Conservation (phyloP, 2,113 vertebrate genomes). For the Hippocampus abdominalis region DNA sequence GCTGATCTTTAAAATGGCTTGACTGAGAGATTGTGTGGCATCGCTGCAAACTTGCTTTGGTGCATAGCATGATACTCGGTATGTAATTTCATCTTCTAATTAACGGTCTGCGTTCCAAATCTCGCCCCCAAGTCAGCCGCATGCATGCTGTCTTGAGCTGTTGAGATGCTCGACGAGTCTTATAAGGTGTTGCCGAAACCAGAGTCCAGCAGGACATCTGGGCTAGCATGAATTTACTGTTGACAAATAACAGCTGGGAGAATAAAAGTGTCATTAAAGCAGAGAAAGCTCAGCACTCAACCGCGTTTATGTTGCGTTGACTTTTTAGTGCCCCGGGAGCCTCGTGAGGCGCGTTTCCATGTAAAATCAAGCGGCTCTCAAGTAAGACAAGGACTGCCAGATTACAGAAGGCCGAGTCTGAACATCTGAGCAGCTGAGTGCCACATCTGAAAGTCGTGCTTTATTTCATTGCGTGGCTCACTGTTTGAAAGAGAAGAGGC, state of each 20-base stretch:
- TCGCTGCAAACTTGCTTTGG: neutral
- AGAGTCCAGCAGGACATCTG: constrained; percentile 14
- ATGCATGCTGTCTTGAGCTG: constrained; percentile 41
- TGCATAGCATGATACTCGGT: neutral
- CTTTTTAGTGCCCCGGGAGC: constrained; percentile 22
- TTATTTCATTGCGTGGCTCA: constrained; percentile 35
- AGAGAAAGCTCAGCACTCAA: constrained; percentile 31
- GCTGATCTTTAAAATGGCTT: constrained; percentile 22
- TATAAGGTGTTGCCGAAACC: constrained; percentile 53
- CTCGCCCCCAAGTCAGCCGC: constrained; percentile 29
- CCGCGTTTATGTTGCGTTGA: constrained; percentile 15
- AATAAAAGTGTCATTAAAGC: constrained; percentile 36
- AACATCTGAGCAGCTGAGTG: constrained; percentile 35
- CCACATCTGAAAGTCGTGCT: constrained; percentile 35
- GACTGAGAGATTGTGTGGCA: constrained; percentile 10
- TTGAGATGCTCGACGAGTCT: constrained; percentile 49
- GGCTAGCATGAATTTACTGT: constrained; percentile 35
- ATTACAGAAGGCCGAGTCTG: constrained; percentile 34
- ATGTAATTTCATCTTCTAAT: constrained; percentile 15
- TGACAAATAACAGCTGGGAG: constrained; percentile 43
- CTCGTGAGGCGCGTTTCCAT: constrained; percentile 22
- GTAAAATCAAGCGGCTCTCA: constrained; percentile 36
- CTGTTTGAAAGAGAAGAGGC: constrained; percentile 23
- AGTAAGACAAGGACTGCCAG: constrained; percentile 42
- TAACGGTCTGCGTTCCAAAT: constrained; percentile 51